Conservation (phyloP, 2,113 vertebrate genomes). For the Urocitellus parryii region DNA sequence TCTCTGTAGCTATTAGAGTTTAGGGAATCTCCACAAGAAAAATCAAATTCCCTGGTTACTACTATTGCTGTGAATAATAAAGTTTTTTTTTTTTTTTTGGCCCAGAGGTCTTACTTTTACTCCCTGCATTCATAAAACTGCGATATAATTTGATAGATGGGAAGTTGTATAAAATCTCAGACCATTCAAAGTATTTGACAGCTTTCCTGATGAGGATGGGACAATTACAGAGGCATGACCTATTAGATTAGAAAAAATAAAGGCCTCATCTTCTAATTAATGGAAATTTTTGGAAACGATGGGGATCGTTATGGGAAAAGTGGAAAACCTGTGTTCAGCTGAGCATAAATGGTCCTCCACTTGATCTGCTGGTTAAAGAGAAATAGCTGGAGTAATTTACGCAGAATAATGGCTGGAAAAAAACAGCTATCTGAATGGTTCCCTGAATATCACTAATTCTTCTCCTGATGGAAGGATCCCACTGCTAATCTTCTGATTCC, state of each 20-base stretch:
- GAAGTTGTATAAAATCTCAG: background rate
- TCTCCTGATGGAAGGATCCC: background rate
- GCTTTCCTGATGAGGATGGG: background rate
- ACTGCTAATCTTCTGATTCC: background rate
- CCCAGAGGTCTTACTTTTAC: background rate
- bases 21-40: background rate
- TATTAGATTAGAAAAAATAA: background rate
- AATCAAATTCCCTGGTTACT: background rate
- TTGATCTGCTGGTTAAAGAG: background rate
- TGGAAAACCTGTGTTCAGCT: background rate
- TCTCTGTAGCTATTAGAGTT: background rate
- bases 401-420: background rate
- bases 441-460: background rate
- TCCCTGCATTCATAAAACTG: background rate
- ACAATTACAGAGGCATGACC: background rate
- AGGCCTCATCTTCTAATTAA: background rate
- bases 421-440: background rate
- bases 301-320: background rate
- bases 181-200: background rate
- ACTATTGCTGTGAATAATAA: background rate
- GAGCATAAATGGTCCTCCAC: background rate
- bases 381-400: background rate
- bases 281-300: background rate
- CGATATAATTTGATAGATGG: background rate
- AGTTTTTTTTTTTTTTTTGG: background rate